Evolutionary conservation across 1,140 invertebrate genomes (phyloP).

Genomic region (Achroia grisella): DNA sequence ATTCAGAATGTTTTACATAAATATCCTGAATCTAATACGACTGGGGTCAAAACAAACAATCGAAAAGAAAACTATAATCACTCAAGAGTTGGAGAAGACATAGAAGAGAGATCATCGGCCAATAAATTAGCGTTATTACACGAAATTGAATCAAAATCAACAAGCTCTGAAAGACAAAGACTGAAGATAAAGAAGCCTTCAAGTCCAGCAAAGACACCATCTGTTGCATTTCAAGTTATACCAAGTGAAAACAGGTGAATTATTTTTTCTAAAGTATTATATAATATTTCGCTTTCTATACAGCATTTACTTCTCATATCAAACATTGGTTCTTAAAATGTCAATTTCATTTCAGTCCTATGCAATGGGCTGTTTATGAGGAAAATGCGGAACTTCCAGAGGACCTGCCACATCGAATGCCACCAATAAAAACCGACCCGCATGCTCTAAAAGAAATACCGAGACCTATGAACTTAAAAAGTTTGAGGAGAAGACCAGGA

Average conservation of each 20-base stretch:
- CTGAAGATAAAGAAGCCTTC: conserved; percentile 32
- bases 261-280: not conserved
- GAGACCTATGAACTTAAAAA: conserved; percentile 41
- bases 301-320: no score
- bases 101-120: conserved; percentile 50
- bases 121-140: conserved; percentile 39
- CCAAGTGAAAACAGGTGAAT: conserved; percentile 73
- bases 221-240: conserved; percentile 70
- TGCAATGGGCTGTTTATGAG: conserved; percentile 58
- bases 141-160: conserved; percentile 27
- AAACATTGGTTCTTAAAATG: not conserved
- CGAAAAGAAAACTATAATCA: conserved; percentile 42
- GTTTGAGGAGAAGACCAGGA: conserved; percentile 31
- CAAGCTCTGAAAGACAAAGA: conserved; percentile 14
- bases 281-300: no score
- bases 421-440: conserved; percentile 49
- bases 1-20: conserved; percentile 73
- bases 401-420: conserved; percentile 39
- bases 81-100: conserved; percentile 31
- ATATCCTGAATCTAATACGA: conserved; percentile 53
- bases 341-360: conserved; percentile 42
- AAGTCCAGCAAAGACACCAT: conserved; percentile 51
- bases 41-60: conserved; percentile 31
- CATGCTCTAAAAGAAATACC: conserved; percentile 62
- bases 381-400: conserved; percentile 48